Evolutionary conservation across 2,888 invertebrate genomes (phyloP).

Genomic region (Parascotia fuliginaria): DNA sequence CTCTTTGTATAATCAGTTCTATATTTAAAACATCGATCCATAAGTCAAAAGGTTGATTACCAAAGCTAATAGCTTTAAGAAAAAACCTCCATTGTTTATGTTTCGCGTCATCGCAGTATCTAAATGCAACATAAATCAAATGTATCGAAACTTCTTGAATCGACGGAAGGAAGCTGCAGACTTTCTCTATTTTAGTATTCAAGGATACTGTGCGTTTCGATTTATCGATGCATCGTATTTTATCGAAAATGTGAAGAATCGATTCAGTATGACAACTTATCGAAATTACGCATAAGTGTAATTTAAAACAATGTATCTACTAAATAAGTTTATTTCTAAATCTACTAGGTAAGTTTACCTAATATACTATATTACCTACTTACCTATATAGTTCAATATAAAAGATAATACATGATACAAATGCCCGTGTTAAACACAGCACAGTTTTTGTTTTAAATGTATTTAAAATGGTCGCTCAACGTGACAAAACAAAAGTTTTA

Average conservation of each 20-base stretch:
- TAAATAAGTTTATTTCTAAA: no score
- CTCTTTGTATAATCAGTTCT: neutral
- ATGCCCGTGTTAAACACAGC: no score
- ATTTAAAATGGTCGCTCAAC: slow-evolving; percentile 19
- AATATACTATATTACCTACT: no score
- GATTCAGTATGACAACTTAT: no score
- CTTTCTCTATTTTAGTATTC: slow-evolving; percentile 44
- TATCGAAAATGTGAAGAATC: slow-evolving; percentile 25
- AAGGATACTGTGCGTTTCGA: slow-evolving; percentile 33
- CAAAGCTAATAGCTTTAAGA: slow-evolving; percentile 5
- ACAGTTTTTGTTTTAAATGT: no score
- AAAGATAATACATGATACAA: no score
- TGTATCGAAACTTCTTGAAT: slow-evolving; percentile 22
- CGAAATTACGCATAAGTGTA: no score
- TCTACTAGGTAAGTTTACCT: no score
- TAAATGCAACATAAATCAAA: slow-evolving; percentile 36
- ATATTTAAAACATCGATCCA: neutral
- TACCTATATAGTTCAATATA: no score
- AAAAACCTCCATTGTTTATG: slow-evolving; percentile 32
- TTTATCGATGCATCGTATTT: neutral
- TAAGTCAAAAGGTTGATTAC: slow-evolving; percentile 8
- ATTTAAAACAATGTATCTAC: no score
- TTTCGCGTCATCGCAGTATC: slow-evolving; percentile 30
- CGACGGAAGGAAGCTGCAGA: slow-evolving; percentile 35
- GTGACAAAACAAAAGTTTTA: slow-evolving; percentile 42